phyloP scores from a whole-genome alignment of 2,888 invertebrate genomes.

The Drosophila ochracea region DNA sequence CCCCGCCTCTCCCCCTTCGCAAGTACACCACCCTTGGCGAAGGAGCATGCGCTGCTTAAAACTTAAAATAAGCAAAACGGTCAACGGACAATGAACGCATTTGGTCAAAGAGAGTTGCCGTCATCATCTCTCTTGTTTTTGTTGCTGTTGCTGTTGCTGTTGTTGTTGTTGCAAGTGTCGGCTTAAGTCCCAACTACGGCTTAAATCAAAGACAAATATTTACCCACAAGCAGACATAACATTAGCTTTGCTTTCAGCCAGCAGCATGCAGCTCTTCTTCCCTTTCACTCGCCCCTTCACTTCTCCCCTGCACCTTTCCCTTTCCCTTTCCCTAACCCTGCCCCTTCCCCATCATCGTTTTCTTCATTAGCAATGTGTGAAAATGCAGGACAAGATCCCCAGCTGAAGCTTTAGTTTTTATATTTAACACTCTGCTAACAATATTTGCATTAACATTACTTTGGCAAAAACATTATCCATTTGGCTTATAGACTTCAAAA shows the following conservation, averaged over 20 bases:
- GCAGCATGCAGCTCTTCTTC: not conserved
- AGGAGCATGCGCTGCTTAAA: constrained; percentile 9
- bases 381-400: constrained; percentile 16
- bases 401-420: not conserved
- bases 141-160: constrained; percentile 4
- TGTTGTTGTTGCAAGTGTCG: constrained; percentile 38
- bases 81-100: constrained; percentile 51
- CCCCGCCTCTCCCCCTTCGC: not conserved
- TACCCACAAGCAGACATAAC: constrained; percentile 53
- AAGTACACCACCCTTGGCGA: not conserved
- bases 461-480: not conserved
- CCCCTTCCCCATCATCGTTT: not conserved
- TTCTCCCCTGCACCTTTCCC: not conserved
- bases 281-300: not conserved
- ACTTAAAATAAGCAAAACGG: constrained; percentile 14
- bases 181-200: constrained; percentile 58
- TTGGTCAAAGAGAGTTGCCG: constrained; percentile 45
- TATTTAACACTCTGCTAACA: not conserved
- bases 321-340: too few relatives aligned
- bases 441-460: constrained; percentile 1
- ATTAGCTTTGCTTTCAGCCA: constrained; percentile 39
- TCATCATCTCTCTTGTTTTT: constrained; percentile 24
- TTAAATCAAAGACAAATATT: constrained; percentile 82
- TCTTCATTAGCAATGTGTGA: constrained; percentile 27
- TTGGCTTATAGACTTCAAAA: not conserved